These are phyloP conservation scores for Rhagoletis zephyria DNA, from an alignment of 1,140 invertebrate species.

Conservation along the genomic window DNA sequence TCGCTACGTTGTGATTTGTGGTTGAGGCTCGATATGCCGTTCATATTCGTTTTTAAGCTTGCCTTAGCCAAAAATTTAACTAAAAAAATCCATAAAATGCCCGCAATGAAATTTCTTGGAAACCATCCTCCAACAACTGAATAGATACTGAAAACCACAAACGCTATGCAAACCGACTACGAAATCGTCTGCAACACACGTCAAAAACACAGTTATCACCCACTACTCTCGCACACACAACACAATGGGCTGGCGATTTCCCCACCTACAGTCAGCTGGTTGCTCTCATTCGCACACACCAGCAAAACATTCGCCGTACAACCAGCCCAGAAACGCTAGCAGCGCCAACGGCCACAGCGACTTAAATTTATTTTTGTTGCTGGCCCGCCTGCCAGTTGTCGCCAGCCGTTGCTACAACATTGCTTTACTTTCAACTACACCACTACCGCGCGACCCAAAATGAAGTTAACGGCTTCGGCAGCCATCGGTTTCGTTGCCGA, in stretches of 20 bases:
- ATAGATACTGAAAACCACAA: background rate
- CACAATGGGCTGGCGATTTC: background rate
- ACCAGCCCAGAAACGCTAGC: background rate
- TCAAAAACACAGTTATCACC: background rate
- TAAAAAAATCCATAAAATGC: too few relatives aligned
- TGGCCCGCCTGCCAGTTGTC: background rate
- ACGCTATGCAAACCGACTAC: background rate
- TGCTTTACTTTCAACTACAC: slow-evolving; percentile 9
- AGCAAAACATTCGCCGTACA: background rate
- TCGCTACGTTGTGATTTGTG: too few relatives aligned
- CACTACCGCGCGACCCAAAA: slow-evolving; percentile 1
- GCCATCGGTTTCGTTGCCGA: slow-evolving; percentile 39
- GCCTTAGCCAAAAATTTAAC: too few relatives aligned
- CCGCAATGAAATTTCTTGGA: background rate
- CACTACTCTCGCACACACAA: slow-evolving; percentile 35
- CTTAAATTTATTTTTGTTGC: slow-evolving; percentile 9
- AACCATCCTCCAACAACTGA: background rate
- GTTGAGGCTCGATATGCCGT: too few relatives aligned
- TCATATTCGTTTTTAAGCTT: too few relatives aligned
- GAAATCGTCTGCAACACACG: background rate
- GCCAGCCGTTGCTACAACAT: background rate
- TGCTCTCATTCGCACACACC: slow-evolving; percentile 39
- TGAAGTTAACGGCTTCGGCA: slow-evolving; percentile 28
- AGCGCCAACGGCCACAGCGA: background rate
- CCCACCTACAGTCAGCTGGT: slow-evolving; percentile 8